These are phyloP conservation scores for Helicoverpa armigera DNA, from an alignment of 1,140 invertebrate species.

Conservation along the genomic window DNA sequence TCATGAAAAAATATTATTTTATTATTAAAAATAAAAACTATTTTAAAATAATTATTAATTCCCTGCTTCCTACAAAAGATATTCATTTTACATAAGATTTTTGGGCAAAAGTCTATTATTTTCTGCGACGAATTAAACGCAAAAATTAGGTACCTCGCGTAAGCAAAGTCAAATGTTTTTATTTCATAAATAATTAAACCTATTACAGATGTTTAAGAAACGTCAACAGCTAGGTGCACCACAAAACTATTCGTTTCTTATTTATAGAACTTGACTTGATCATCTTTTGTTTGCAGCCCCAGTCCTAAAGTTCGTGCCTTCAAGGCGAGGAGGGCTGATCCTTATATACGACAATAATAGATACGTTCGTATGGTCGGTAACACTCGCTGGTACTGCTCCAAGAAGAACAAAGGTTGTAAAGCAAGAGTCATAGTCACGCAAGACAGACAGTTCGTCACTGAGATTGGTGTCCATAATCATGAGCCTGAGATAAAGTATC, in stretches of 20 bases:
- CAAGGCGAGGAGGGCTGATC: constrained; percentile 51
- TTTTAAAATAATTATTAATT: too few relatives aligned
- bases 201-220: too few relatives aligned
- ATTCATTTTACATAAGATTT: too few relatives aligned
- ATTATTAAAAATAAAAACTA: too few relatives aligned
- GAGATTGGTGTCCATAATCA: constrained; percentile 43
- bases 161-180: too few relatives aligned
- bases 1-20: too few relatives aligned
- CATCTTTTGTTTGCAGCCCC: neutral
- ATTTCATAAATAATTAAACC: too few relatives aligned
- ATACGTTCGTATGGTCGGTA: constrained; percentile 48
- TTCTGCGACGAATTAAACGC: too few relatives aligned
- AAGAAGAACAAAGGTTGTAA: constrained; percentile 54
- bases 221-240: neutral
- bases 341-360: constrained; percentile 50
- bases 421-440: constrained; percentile 15
- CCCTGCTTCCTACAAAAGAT: too few relatives aligned
- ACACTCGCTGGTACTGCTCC: constrained; percentile 58
- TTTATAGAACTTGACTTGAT: neutral
- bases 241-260: neutral
- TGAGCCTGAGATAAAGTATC: neutral
- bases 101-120: too few relatives aligned
- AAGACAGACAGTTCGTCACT: neutral
- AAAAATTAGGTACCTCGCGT: too few relatives aligned
- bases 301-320: constrained; percentile 33